Evolutionary conservation across 1,140 invertebrate species (phyloP).

Genomic region (fruit fly (Drosophila melanogaster)): Release_6_plus_ISO1_MT NT_037436.4:1813501-1814000

Average conservation of each 20-base stretch:
- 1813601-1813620: constrained; percentile 13
- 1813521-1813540: constrained; percentile 42
- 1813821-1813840: constrained; percentile 63
- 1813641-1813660: constrained; percentile 1
- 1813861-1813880: constrained; percentile 54
- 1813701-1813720: constrained; percentile 23
- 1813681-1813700: constrained; percentile 24
- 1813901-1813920: constrained; percentile 36
- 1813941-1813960: constrained; percentile 42
- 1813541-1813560: constrained; percentile 51
- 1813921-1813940: constrained; percentile 39
- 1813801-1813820: constrained; percentile 62
- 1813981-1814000: constrained; percentile 20
- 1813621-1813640: constrained; percentile 9
- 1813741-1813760: constrained; percentile 19
- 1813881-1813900: constrained; percentile 80
- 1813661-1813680: constrained; percentile 18
- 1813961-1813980: constrained; percentile 30
- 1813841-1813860: constrained; percentile 58
- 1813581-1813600: constrained; percentile 16
- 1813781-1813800: constrained; percentile 50
- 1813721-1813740: constrained; percentile 13
- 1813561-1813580: constrained; percentile 47
- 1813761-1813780: constrained; percentile 66
- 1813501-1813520: constrained; percentile 14